Percentiles rank a stretch among this genome's conserved stretches.
These are phyloP conservation scores for Lepidocyrtoides sp. DNA, from an alignment of 2,888 invertebrate species.

Conservation along the genomic window DNA sequence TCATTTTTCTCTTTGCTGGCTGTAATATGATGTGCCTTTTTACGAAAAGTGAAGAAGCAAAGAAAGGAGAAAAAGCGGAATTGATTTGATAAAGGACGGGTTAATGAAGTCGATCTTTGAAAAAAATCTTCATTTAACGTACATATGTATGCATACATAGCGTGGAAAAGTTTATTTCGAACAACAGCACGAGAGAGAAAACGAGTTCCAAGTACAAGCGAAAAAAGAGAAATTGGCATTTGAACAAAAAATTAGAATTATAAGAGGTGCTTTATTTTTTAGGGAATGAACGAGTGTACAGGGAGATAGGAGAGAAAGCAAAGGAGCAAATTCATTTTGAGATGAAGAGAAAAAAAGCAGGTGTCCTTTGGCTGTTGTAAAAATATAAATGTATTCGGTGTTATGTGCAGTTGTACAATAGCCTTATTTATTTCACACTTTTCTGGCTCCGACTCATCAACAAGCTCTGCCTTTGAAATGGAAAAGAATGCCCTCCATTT, in stretches of 20 bases:
- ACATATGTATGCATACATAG: background rate
- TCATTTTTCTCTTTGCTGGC: background rate
- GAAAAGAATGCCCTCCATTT: background rate
- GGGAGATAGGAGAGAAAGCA: background rate
- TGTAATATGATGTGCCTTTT: background rate
- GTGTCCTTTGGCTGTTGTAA: conserved; percentile 40
- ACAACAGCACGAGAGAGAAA: background rate
- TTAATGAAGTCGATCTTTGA: conserved; percentile 50
- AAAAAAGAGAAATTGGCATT: conserved; percentile 1
- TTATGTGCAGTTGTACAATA: conserved; percentile 9
- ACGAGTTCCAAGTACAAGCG: background rate
- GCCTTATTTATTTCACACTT: conserved; percentile 59
- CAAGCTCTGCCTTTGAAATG: background rate
- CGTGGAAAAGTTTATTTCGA: background rate
- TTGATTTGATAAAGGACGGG: conserved; percentile 54
- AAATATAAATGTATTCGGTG: background rate
- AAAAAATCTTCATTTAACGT: background rate
- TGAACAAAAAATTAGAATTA: background rate
- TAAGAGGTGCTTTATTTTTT: background rate
- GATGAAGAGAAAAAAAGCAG: conserved; percentile 1
- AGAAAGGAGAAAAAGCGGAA: background rate
- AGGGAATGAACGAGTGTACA: background rate
- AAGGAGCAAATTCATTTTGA: background rate
- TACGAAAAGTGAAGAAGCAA: background rate
- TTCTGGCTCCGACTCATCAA: conserved; percentile 47